These are phyloP conservation scores for Campoletis sonorensis DNA, from an alignment of 1,140 invertebrate species.

Conservation along the genomic window DNA sequence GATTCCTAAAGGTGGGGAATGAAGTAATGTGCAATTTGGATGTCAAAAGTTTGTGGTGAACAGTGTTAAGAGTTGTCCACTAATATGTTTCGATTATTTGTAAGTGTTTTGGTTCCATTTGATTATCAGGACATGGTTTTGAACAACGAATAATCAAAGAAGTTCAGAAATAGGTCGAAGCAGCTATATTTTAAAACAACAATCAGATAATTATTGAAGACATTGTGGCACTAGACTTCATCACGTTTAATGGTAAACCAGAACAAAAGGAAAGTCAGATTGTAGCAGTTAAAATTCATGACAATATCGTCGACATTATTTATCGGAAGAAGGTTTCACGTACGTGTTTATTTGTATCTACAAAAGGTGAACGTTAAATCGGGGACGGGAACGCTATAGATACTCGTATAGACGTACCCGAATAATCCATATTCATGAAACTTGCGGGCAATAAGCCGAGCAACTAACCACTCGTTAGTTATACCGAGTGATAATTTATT, in stretches of 20 bases:
- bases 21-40: too few relatives aligned
- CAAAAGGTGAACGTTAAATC: conserved; percentile 43
- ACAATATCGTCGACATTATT: neutral
- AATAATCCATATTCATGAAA: conserved; percentile 64
- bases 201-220: neutral
- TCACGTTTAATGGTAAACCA: neutral
- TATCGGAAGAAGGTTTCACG: neutral
- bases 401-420: conserved; percentile 30
- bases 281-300: conserved; percentile 8
- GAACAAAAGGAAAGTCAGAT: neutral
- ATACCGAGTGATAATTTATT: conserved; percentile 69
- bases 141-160: too few relatives aligned
- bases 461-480: conserved; percentile 64
- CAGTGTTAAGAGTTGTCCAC: too few relatives aligned
- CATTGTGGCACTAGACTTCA: neutral
- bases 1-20: too few relatives aligned
- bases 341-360: conserved; percentile 18
- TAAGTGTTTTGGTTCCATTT: too few relatives aligned
- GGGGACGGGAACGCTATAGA: conserved; percentile 44
- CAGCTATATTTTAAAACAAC: neutral
- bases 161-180: neutral
- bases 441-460: conserved; percentile 58
- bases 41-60: too few relatives aligned
- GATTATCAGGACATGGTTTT: too few relatives aligned
- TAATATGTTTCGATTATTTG: too few relatives aligned